These are phyloP conservation scores for Centropus bengalensis DNA, from an alignment of 2,113 vertebrate species.

Conservation along the genomic window DNA sequence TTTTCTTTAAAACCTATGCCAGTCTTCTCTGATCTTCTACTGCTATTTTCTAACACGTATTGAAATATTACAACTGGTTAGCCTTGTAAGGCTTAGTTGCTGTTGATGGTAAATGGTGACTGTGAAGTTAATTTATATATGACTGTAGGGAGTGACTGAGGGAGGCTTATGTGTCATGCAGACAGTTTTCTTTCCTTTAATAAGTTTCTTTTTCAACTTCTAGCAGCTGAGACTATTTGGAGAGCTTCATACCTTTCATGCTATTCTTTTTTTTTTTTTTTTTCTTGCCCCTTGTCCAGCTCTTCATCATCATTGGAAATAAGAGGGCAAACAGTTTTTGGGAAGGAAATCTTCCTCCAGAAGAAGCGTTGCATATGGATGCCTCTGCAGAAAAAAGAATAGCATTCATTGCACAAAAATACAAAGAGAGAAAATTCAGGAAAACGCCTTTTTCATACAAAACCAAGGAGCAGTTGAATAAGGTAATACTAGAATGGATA, in stretches of 20 bases:
- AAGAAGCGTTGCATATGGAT: conserved; percentile 83
- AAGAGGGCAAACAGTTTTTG: conserved; percentile 92
- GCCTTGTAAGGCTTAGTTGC: not conserved
- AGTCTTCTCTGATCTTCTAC: not conserved
- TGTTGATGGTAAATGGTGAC: not conserved
- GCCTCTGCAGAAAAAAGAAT: conserved; percentile 84
- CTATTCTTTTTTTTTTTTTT: not conserved
- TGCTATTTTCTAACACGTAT: not conserved
- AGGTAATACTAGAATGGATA: conserved; percentile 76
- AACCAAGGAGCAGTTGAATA: conserved; percentile 87
- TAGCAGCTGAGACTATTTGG: not conserved
- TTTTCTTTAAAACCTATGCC: not conserved
- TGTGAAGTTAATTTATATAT: not conserved
- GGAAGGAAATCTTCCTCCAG: conserved; percentile 87
- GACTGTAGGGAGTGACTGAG: not conserved
- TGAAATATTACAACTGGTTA: not conserved
- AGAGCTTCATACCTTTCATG: not conserved
- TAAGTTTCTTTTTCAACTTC: not conserved
- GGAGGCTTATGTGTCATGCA: not conserved
- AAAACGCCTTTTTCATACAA: conserved; percentile 73
- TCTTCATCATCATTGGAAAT: conserved; percentile 94
- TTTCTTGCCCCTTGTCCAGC: conserved; percentile 69
- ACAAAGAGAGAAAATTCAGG: conserved; percentile 90
- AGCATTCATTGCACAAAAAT: conserved; percentile 90
- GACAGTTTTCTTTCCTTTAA: not conserved